These are phyloP conservation scores for Melikaiella ostensackeni DNA, from an alignment of 2,888 invertebrate species.

Conservation along the genomic window DNA sequence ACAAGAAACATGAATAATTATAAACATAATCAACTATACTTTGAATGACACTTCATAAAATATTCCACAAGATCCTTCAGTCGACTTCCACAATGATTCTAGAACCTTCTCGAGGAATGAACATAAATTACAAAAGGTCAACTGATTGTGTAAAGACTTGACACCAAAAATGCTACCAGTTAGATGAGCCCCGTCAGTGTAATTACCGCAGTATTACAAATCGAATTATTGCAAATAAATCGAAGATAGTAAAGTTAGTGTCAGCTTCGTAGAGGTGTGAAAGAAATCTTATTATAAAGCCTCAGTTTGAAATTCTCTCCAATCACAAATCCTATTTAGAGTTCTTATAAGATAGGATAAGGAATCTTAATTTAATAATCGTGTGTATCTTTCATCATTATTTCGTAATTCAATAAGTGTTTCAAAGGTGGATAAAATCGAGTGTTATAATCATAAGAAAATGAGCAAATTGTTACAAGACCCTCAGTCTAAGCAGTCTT, in stretches of 20 bases:
- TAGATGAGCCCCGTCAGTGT: too few relatives aligned
- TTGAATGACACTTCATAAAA: neutral
- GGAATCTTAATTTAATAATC: neutral
- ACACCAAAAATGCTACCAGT: neutral
- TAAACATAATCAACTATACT: neutral
- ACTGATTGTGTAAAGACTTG: neutral
- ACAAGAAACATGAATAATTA: neutral
- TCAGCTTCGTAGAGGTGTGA: neutral
- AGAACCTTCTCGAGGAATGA: neutral
- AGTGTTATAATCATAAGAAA: neutral
- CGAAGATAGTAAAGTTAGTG: neutral
- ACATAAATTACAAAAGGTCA: neutral
- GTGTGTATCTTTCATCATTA: neutral
- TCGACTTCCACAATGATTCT: neutral
- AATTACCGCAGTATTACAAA: neutral
- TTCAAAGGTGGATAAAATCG: conserved; percentile 12
- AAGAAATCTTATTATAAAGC: neutral
- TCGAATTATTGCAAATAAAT: neutral
- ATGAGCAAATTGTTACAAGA: neutral
- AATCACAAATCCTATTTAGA: neutral
- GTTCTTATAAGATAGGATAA: neutral
- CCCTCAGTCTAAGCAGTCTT: neutral
- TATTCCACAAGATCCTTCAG: neutral
- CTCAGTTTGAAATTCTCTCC: neutral
- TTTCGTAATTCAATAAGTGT: conserved; percentile 3